Percentiles rank a stretch among this genome's conserved stretches.
phyloP scores from a whole-genome alignment of 2,797 vertebrate genomes.

The Onychomys torridus region DNA sequence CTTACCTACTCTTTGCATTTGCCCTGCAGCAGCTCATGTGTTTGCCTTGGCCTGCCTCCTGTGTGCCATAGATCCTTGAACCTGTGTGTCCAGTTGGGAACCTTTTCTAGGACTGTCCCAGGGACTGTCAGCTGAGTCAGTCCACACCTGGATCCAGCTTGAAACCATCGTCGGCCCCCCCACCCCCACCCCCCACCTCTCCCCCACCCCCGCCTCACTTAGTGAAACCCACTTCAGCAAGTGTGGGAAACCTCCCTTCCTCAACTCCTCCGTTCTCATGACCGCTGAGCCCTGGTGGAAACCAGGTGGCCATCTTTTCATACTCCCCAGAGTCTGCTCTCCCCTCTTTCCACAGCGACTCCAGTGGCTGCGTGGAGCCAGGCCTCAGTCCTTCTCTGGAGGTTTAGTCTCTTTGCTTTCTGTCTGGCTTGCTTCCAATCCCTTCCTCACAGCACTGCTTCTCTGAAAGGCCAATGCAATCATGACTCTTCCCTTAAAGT shows the following conservation, averaged over 20 bases:
- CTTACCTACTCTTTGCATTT: background rate
- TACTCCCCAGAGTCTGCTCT: background rate
- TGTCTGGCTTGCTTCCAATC: constrained; percentile 58
- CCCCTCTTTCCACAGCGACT: background rate
- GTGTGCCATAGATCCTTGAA: background rate
- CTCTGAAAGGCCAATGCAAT: constrained; percentile 64
- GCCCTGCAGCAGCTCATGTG: background rate
- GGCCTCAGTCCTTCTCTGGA: background rate
- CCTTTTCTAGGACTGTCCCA: background rate
- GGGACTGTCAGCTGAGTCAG: background rate
- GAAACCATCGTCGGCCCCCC: background rate
- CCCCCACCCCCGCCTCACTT: background rate
- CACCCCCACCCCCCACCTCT: too few relatives aligned
- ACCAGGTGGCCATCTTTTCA: background rate
- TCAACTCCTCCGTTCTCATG: background rate
- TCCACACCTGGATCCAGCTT: background rate
- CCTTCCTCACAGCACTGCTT: background rate
- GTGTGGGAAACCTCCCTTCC: background rate
- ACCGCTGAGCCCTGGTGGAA: background rate
- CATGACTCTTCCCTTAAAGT: constrained; percentile 21
- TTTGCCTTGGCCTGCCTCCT: background rate
- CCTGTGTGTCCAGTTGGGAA: background rate
- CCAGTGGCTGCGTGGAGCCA: background rate
- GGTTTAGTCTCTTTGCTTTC: constrained; percentile 1
- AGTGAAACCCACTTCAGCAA: background rate